These are phyloP conservation scores for Proales similis DNA, from an alignment of 1,140 invertebrate genomes.

Conservation along the genomic window DNA sequence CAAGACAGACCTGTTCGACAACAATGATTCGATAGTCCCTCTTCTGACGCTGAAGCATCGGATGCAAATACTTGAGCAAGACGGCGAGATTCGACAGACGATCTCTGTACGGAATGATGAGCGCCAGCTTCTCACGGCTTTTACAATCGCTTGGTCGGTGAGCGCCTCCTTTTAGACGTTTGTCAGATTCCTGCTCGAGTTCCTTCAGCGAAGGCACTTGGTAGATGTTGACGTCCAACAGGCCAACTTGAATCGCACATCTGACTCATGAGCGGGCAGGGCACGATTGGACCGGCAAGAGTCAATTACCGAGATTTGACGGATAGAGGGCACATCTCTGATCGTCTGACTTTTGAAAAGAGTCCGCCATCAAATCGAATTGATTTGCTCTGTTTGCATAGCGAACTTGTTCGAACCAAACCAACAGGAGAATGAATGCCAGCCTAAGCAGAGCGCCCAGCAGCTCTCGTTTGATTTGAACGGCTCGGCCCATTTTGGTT, in stretches of 20 bases:
- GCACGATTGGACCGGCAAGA: too few species aligned
- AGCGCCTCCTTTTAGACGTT: slow-evolving; percentile 59
- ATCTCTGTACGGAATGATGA: slow-evolving; percentile 50
- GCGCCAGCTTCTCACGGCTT: slow-evolving; percentile 60
- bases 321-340: slow-evolving; percentile 14
- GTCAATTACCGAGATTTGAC: slow-evolving; percentile 8
- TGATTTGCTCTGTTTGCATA: slow-evolving; percentile 9
- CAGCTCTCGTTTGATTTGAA: too few species aligned
- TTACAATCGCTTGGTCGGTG: slow-evolving; percentile 67
- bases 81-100: slow-evolving; percentile 51
- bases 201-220: neutral
- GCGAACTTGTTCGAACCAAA: neutral
- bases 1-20: slow-evolving; percentile 45
- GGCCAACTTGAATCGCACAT: neutral
- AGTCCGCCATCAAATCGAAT: slow-evolving; percentile 14
- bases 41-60: slow-evolving; percentile 46
- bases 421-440: too few species aligned
- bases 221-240: slow-evolving; percentile 19
- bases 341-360: neutral
- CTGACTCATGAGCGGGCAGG: too few species aligned
- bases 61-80: slow-evolving; percentile 47
- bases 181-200: slow-evolving; percentile 8
- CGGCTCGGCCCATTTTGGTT: too few species aligned
- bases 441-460: too few species aligned
- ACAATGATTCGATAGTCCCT: slow-evolving; percentile 48